Base-by-base conservation (phyloP, 2,797 vertebrate species). In the Huso huso region DNA sequence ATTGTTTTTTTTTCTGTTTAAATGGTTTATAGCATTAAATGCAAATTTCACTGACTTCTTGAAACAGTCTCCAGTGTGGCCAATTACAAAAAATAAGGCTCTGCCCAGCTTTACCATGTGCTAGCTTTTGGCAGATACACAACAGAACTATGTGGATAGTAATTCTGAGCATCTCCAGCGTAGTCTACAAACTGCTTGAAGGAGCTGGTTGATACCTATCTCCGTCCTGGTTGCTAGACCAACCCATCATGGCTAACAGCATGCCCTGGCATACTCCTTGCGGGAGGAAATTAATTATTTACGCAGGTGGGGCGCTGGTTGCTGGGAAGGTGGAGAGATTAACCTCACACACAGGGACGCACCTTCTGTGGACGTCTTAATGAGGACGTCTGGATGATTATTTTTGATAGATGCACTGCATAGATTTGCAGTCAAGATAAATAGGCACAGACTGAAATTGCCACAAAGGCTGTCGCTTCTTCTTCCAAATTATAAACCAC, bases 261-360 rank as follows among this genome's bases (percentile, higher is more conserved):
- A 11, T n/a, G 55, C 12, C 55, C 12, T 6, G 6, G 23, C 61
- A 62, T 37, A 37, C 23, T 37, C 23, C 23, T 37, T 37, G 23
- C 23, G 23, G 23, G 23, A 10, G 55, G 37, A 62, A 23, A 62
- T 62, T 62, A 23, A 62, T 37, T 62, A 55, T 55, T 62, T 48
- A 61, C 23, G 61, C 59, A 71, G 12, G 62, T 57, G 13, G 52
- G 49, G 70, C 66, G 18, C 64, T 63, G 62, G 67, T 73, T 76
- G 76, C 70, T 71, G 12, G 67, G 73, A 77, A 74, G 77, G 80
- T 80, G 66, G 4, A 68, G 75, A 77, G 78, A 83, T 86, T 83
- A 82, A 77, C 80, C 74, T 76, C 67, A 23, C 68, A 73, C 72
- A 76, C n/a, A 55, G 52, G 5, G 52, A 55, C 77, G 72, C 74